Evolutionary conservation across 2,113 vertebrate species (phyloP).

Genomic region (Hyperoodon ampullatus): DNA sequence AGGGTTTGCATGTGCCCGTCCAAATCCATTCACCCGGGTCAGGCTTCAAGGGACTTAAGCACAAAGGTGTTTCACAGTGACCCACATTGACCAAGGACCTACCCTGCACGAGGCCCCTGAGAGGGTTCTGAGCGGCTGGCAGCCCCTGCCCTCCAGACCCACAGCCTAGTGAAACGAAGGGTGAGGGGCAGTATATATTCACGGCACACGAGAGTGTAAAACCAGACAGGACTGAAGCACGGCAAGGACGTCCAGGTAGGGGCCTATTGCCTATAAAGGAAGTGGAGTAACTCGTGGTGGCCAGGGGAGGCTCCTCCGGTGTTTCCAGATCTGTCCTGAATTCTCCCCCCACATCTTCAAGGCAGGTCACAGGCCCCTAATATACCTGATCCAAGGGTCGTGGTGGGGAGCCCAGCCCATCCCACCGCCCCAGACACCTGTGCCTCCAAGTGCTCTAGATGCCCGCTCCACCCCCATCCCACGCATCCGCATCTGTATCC

Average conservation of each 20-base stretch:
- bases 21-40: neutral
- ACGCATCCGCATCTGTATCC: neutral
- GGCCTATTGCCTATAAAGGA: neutral
- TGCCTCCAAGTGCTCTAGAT: neutral
- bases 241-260: accelerated
- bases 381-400: neutral
- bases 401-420: neutral
- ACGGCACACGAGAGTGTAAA: neutral
- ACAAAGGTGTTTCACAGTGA: neutral
- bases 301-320: neutral
- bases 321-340: neutral
- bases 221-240: neutral
- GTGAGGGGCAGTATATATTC: too few species aligned
- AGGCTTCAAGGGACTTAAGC: neutral
- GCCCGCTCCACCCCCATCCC: neutral
- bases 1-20: neutral
- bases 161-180: neutral
- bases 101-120: neutral
- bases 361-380: neutral
- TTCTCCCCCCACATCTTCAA: neutral
- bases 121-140: accelerated
- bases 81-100: accelerated
- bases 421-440: neutral
- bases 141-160: too few species aligned
- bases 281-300: neutral